Conservation (phyloP, 2,888 invertebrate species). For the Drosophila emarginata region DNA sequence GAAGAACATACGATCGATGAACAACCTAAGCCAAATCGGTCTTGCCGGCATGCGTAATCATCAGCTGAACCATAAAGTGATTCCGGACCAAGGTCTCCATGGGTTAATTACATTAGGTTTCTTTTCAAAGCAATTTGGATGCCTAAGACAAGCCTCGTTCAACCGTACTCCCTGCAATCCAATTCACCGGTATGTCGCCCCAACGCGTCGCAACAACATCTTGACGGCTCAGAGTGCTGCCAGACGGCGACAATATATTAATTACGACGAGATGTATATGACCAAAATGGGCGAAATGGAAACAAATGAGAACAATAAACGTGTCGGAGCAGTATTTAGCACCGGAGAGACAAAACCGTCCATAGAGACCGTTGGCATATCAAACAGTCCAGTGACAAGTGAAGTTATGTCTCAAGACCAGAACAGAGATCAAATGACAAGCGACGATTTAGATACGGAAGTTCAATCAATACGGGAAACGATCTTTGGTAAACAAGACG, state of each 20-base stretch:
- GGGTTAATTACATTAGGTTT: no score
- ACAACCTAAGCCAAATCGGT: background rate
- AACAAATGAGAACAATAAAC: background rate
- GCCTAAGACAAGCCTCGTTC: no score
- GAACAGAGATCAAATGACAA: background rate
- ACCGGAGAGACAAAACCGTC: background rate
- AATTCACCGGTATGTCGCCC: background rate
- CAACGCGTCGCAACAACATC: background rate
- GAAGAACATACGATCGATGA: constrained; percentile 16
- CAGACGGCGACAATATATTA: background rate
- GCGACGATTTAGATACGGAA: background rate
- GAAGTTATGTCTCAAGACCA: background rate
- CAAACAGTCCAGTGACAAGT: background rate
- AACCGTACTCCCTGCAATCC: background rate
- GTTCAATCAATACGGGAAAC: constrained; percentile 28
- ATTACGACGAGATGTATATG: background rate
- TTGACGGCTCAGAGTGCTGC: background rate
- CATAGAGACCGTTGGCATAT: background rate
- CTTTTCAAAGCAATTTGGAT: no score
- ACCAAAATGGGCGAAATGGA: background rate
- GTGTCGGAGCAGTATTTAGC: background rate
- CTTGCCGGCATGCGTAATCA: background rate
- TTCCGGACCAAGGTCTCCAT: background rate
- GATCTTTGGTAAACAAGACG: constrained; percentile 39
- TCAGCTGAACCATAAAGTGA: background rate